phyloP scores from a whole-genome alignment of 1,140 invertebrate genomes.

The Aphaenogaster ashmeadi region DNA sequence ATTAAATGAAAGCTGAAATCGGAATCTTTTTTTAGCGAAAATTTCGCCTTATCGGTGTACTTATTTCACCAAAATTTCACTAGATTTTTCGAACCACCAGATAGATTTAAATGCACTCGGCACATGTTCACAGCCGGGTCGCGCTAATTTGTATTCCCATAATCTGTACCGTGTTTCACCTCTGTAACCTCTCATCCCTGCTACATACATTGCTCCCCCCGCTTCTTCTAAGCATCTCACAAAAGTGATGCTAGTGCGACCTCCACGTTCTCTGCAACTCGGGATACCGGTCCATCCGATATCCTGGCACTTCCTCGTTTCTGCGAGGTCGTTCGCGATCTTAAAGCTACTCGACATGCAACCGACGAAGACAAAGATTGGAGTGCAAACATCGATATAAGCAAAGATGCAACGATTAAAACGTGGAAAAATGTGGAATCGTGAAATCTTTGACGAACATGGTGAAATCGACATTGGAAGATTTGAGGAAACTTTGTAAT shows the following conservation, averaged over 20 bases:
- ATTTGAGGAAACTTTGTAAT: not conserved
- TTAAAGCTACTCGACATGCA: conserved; percentile 65
- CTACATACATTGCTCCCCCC: not conserved
- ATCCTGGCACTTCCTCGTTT: conserved; percentile 72
- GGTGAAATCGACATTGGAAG: not conserved
- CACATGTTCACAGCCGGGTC: conserved; percentile 1
- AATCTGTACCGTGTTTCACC: conserved; percentile 58
- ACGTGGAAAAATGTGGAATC: not conserved
- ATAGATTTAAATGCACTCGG: conserved; percentile 13
- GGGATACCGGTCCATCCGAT: conserved; percentile 71
- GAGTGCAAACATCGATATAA: not conserved
- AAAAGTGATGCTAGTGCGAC: conserved; percentile 68
- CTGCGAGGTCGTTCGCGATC: conserved; percentile 47
- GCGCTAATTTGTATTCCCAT: conserved; percentile 66
- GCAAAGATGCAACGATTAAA: not conserved
- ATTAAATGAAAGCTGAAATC: conserved; percentile 10
- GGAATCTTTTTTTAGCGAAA: not conserved
- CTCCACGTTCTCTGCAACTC: conserved; percentile 67
- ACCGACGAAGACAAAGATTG: conserved; percentile 42
- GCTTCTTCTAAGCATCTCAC: conserved; percentile 9
- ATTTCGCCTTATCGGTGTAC: not conserved
- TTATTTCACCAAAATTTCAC: not conserved
- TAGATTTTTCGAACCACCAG: not conserved
- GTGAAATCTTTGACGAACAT: not conserved
- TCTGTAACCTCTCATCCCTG: conserved; percentile 52